Evolutionary conservation across 2,797 vertebrate genomes (phyloP), one percentile per base, ranked within the genome.

Genomic region (Tragopan temminckii): DNA sequence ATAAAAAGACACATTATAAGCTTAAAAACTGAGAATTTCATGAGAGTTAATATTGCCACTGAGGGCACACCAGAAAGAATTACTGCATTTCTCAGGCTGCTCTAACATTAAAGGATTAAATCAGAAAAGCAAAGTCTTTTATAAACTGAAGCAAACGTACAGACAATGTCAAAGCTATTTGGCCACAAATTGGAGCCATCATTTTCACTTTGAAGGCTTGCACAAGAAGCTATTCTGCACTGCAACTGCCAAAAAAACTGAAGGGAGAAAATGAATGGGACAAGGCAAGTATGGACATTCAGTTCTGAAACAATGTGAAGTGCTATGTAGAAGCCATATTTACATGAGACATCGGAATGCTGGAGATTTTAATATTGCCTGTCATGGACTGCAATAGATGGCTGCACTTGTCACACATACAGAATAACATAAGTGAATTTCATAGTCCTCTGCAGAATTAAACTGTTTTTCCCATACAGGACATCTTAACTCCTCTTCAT

Each of bases 141-240:
- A 95, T 89, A 96, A 94, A 96, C 74, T 79, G 72, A 88, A 94
- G 94, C 55, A 85, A 92, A 94, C 0, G 1, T 79, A 91, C 79
- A 94, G 95, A 90, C 88, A 95, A 93, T 92, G 89, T 96, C 95
- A 96, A 95, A 96, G 90, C 82, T 89, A 94, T 95, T 58, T 92
- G 90, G 93, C 83, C 89, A 94, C 95, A 95, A 95, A 95, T 71
- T 94, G 89, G 89, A 94, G 70, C 80, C 85, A 94, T 96, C 89
- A 89, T 84, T 96, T 94, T 85, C 68, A 75, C 92, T 95, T 94
- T 86, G 95, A 93, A 93, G 87, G 59, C 63, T 89, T 91, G 82
- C 81, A 85, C 66, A 88, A 88, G 90, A 84, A 91, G 77, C 61
- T 95, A 53, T 95, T 92, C 89, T 92, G 66, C 76, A 50, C 79